Evolutionary conservation across 1,140 invertebrate genomes (phyloP).

Genomic region (Calephelis virginiensis): DNA sequence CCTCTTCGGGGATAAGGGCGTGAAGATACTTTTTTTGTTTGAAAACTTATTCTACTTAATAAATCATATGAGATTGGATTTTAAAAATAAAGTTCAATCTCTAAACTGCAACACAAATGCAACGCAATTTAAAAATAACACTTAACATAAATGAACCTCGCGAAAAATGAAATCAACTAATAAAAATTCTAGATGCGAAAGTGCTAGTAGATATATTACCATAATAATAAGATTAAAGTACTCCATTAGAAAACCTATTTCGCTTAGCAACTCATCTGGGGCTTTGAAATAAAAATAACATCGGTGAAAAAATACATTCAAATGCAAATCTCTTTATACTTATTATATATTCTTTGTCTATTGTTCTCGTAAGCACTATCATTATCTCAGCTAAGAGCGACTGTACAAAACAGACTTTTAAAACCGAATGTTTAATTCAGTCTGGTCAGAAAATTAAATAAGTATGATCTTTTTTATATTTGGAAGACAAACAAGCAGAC

Average conservation of each 20-base stretch:
- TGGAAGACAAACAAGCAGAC: no score
- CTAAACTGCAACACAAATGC: no score
- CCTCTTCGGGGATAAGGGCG: no score
- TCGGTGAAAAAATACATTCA: slow-evolving; percentile 5
- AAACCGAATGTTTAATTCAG: not conserved
- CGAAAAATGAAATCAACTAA: not conserved
- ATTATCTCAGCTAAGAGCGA: not conserved
- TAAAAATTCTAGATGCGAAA: not conserved
- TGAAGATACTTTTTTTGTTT: no score
- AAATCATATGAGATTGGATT: no score
- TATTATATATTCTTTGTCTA: slow-evolving; percentile 10
- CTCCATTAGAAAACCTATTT: not conserved
- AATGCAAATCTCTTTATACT: not conserved
- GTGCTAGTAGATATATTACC: not conserved
- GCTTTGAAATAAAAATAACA: not conserved
- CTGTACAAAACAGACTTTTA: slow-evolving; percentile 4
- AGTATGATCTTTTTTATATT: no score
- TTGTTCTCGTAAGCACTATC: slow-evolving; percentile 3
- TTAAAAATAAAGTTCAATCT: no score
- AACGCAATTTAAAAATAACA: no score
- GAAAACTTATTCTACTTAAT: no score
- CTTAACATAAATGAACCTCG: not conserved
- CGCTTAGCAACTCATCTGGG: not conserved
- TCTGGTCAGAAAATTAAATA: no score
- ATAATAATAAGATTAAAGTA: slow-evolving; percentile 8